phyloP scores from a whole-genome alignment of 2,113 vertebrate genomes.

The Bos taurus region DNA sequence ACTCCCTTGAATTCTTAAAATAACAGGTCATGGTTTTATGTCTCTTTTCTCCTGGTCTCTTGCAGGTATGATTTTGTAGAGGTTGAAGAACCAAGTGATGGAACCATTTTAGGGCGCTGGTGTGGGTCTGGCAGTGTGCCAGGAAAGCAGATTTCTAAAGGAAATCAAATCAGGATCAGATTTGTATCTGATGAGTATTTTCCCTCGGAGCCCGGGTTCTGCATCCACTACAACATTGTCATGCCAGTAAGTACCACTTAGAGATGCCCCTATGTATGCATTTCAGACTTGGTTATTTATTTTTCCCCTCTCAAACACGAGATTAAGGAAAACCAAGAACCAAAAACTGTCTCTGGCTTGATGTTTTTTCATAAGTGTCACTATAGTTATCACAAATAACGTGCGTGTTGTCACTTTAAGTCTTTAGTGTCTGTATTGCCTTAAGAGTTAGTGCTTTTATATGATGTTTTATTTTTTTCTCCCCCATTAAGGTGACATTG shows the following conservation, averaged over 20 bases:
- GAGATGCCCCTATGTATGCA: background rate
- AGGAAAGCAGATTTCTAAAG: constrained; percentile 88
- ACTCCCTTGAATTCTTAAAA: background rate
- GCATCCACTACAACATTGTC: constrained; percentile 90
- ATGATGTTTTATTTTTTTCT: background rate
- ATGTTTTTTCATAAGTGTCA: constrained; percentile 21
- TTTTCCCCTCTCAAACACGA: background rate
- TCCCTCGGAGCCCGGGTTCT: constrained; percentile 95
- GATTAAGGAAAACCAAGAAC: background rate
- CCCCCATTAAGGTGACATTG: background rate
- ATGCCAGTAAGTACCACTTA: constrained; percentile 84
- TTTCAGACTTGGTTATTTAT: constrained; percentile 12
- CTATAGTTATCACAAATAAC: constrained; percentile 5
- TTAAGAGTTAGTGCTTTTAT: background rate
- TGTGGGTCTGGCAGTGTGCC: constrained; percentile 90
- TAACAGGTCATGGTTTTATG: background rate
- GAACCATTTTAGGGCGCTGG: constrained; percentile 93
- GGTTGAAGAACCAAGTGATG: constrained; percentile 92
- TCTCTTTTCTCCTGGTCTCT: constrained; percentile 62
- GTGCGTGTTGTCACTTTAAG: background rate
- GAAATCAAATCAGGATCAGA: constrained; percentile 93
- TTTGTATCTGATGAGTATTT: constrained; percentile 98
- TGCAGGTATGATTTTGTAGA: constrained; percentile 97
- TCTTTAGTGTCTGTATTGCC: background rate
- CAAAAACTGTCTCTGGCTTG: background rate